These are phyloP conservation scores for Altica lythri DNA, from an alignment of 2,888 invertebrate species.

Conservation along the genomic window DNA sequence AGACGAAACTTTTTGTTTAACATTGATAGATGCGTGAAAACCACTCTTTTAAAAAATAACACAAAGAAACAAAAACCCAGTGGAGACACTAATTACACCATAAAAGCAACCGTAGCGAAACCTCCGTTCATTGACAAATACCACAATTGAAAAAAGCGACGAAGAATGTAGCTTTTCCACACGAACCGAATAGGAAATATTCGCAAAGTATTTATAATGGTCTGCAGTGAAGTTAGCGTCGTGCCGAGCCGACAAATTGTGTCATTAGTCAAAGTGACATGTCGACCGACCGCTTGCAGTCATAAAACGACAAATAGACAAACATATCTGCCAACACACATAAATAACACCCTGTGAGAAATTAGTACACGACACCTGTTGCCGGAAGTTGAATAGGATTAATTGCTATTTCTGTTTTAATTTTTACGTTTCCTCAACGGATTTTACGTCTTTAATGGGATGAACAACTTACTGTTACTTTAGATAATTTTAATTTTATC, in stretches of 20 bases:
- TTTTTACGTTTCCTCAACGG: neutral
- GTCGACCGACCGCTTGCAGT: conserved; percentile 49
- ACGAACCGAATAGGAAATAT: conserved; percentile 37
- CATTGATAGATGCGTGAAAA: no score
- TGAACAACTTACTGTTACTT: no score
- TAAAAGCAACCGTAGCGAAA: neutral
- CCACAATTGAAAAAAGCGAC: conserved; percentile 25
- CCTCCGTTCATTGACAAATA: conserved; percentile 28
- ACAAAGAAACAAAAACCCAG: no score
- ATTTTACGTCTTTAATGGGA: neutral
- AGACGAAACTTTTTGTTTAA: no score
- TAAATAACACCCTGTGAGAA: neutral
- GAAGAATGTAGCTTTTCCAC: conserved; percentile 32
- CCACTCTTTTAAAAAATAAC: no score
- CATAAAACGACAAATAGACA: conserved; percentile 45
- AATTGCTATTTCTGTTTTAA: conserved; percentile 6
- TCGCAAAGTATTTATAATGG: no score
- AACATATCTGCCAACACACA: conserved; percentile 46
- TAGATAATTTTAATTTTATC: no score
- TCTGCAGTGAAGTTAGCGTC: conserved; percentile 43
- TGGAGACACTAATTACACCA: neutral
- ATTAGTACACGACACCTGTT: conserved; percentile 12
- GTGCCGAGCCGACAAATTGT: conserved; percentile 48
- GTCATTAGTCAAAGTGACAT: conserved; percentile 50
- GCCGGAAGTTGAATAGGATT: conserved; percentile 3